phyloP scores from a whole-genome alignment of 2,888 invertebrate genomes.

The Oligia strigilis region DNA sequence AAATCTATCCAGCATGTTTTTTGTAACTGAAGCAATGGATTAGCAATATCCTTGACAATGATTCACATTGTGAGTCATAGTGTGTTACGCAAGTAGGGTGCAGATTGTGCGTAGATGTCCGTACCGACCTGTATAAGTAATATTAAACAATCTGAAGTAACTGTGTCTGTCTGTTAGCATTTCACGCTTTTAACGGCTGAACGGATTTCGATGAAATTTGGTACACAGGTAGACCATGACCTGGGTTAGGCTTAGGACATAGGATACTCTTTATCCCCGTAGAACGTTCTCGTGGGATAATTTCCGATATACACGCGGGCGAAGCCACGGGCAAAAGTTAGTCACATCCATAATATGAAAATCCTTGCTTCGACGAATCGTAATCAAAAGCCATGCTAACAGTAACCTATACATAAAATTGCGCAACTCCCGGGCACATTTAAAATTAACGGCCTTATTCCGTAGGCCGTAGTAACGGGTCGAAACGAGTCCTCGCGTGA shows the following conservation, averaged over 20 bases:
- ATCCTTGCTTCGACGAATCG: neutral
- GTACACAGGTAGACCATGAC: neutral
- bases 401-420: conserved; percentile 16
- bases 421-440: conserved; percentile 28
- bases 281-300: neutral
- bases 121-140: too few species aligned
- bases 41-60: too few species aligned
- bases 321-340: neutral
- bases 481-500: conserved; percentile 48
- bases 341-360: neutral
- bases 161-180: neutral
- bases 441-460: conserved; percentile 46
- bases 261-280: neutral
- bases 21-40: neutral
- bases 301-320: neutral
- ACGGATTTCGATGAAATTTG: neutral
- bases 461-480: conserved; percentile 44
- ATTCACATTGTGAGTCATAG: too few species aligned
- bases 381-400: conserved; percentile 1
- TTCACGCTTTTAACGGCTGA: neutral
- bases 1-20: neutral
- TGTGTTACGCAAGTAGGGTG: too few species aligned
- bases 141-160: neutral
- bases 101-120: too few species aligned
- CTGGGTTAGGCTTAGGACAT: neutral